phyloP scores from a whole-genome alignment of 2,888 invertebrate species.

The Autographa gamma region DNA sequence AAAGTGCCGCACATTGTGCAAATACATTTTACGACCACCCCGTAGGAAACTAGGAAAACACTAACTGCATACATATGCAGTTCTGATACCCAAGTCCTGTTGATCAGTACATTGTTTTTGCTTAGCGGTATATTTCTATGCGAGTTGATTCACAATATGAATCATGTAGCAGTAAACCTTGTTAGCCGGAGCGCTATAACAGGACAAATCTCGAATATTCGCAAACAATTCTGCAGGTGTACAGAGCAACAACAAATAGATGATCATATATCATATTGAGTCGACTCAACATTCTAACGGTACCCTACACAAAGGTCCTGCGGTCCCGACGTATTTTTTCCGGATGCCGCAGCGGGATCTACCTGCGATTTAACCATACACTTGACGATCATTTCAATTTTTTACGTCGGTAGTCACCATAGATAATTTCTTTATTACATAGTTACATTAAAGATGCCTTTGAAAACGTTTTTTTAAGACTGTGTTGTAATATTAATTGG shows the following conservation, averaged over 20 bases:
- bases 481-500: slow-evolving; percentile 8
- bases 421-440: slow-evolving; percentile 75
- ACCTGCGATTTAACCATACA: slow-evolving; percentile 82
- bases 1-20: neutral
- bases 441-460: slow-evolving; percentile 54
- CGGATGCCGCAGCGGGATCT: slow-evolving; percentile 64
- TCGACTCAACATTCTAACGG: slow-evolving; percentile 80
- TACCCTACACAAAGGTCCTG: slow-evolving; percentile 74
- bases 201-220: slow-evolving; percentile 45
- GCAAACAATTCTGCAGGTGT: slow-evolving; percentile 62
- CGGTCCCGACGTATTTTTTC: slow-evolving; percentile 70
- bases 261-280: slow-evolving; percentile 74
- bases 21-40: slow-evolving; percentile 36
- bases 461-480: slow-evolving; percentile 7
- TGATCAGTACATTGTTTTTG: slow-evolving; percentile 45
- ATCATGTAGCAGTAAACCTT: slow-evolving; percentile 44
- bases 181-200: slow-evolving; percentile 36
- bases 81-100: slow-evolving; percentile 45
- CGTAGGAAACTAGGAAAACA: slow-evolving; percentile 39
- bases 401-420: slow-evolving; percentile 66
- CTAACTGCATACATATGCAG: slow-evolving; percentile 51
- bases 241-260: slow-evolving; percentile 55
- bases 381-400: slow-evolving; percentile 78
- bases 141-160: slow-evolving; percentile 58
- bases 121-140: slow-evolving; percentile 57